A percentile compares a stretch with the other conserved stretches of the same genome.
Conservation (phyloP, 1,140 invertebrate genomes). For the Megathymus violae region DNA sequence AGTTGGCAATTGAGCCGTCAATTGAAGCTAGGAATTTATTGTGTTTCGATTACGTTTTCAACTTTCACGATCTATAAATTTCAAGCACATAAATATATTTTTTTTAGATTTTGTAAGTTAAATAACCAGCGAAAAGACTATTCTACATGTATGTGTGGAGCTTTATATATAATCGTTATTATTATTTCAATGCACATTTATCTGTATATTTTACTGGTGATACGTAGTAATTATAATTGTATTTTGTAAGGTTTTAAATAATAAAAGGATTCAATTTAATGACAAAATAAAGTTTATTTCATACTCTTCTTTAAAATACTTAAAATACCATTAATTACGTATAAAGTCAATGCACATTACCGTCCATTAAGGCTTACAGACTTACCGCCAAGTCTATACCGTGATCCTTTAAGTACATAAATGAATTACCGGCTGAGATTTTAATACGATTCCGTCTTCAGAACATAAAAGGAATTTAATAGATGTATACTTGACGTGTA, state of each 20-base stretch:
- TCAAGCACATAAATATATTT: not conserved
- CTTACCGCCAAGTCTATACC: slow-evolving; percentile 7
- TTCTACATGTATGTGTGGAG: too few species aligned
- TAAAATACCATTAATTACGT: not conserved
- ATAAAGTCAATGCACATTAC: slow-evolving; percentile 6
- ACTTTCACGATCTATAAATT: not conserved
- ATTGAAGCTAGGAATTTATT: slow-evolving; percentile 15
- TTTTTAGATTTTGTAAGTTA: not conserved
- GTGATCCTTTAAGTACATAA: slow-evolving; percentile 8
- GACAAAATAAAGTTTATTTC: not conserved
- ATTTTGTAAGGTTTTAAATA: too few species aligned
- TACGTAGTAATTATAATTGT: too few species aligned
- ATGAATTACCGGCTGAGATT: not conserved
- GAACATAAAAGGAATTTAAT: not conserved
- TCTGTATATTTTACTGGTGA: too few species aligned
- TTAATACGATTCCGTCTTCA: not conserved
- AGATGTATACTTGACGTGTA: too few species aligned
- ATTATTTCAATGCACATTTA: too few species aligned
- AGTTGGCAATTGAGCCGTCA: not conserved
- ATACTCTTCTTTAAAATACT: not conserved
- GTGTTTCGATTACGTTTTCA: not conserved
- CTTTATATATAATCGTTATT: too few species aligned
- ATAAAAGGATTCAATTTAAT: too few species aligned
- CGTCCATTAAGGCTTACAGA: slow-evolving; percentile 16
- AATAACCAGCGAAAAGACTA: too few species aligned